phyloP scores from a whole-genome alignment of 2,113 vertebrate species.

The Melanotaenia duboulayi region DNA sequence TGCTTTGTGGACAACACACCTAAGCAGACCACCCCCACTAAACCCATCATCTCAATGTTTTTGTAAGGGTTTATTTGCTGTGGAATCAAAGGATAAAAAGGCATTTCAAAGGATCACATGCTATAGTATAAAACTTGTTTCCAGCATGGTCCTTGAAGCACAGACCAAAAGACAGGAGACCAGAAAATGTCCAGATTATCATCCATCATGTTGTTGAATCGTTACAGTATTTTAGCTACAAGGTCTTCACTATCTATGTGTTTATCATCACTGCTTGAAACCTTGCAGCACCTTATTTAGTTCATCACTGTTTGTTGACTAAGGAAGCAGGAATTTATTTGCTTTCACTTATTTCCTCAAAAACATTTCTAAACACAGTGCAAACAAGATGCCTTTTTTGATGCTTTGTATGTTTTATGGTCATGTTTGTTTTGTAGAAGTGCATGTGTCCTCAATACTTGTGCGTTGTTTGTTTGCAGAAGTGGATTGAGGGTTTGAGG shows the following conservation, averaged over 20 bases:
- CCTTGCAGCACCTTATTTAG: constrained; percentile 11
- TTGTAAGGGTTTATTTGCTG: constrained; percentile 12
- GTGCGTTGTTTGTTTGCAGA: constrained; percentile 82
- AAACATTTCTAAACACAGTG: constrained; percentile 18
- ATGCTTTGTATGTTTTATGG: neutral
- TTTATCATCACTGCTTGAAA: constrained; percentile 17
- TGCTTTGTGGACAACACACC: neutral
- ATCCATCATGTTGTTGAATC: neutral
- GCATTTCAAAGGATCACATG: too few species aligned
- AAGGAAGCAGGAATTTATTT: constrained; percentile 37
- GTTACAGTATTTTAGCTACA: neutral
- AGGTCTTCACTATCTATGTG: constrained; percentile 18
- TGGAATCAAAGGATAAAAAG: too few species aligned
- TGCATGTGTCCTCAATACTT: constrained; percentile 18
- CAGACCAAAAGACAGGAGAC: neutral
- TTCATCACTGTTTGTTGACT: constrained; percentile 7
- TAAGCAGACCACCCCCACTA: constrained; percentile 22
- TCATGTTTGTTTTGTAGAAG: neutral
- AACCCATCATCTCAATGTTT: constrained; percentile 14
- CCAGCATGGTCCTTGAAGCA: too few species aligned
- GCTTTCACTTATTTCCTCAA: constrained; percentile 46
- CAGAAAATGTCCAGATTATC: neutral
- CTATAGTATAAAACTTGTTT: too few species aligned
- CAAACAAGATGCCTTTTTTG: neutral
- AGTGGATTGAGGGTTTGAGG: constrained; percentile 95